These are phyloP conservation scores for Seira sanloemensis DNA, from an alignment of 2,888 invertebrate species.

Conservation along the genomic window DNA sequence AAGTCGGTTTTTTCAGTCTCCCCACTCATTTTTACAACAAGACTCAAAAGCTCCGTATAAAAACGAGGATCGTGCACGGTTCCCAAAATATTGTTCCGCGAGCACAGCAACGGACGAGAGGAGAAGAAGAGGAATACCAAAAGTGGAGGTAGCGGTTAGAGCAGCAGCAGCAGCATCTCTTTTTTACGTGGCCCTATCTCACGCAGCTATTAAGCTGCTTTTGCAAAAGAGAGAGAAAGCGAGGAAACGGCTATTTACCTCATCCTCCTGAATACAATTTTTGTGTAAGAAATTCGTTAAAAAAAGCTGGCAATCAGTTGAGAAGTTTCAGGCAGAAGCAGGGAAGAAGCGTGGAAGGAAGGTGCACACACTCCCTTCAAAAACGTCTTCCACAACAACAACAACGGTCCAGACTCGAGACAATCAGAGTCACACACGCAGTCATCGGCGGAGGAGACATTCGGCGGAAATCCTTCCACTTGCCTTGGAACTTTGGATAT, in stretches of 20 bases:
- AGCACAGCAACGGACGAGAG: constrained; percentile 2
- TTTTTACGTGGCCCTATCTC: neutral
- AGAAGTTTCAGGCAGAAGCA: constrained; percentile 43
- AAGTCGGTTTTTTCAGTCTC: constrained; percentile 30
- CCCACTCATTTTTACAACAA: constrained; percentile 44
- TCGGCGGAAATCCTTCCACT: constrained; percentile 55
- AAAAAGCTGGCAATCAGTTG: constrained; percentile 44
- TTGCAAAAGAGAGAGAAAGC: neutral
- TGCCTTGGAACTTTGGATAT: constrained; percentile 41
- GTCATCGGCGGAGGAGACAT: constrained; percentile 43
- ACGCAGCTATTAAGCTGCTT: neutral
- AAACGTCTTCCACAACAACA: constrained; percentile 50
- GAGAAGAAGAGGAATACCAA: constrained; percentile 17
- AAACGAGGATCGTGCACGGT: neutral
- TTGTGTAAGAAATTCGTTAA: neutral
- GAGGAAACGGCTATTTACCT: neutral
- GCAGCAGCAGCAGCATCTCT: neutral
- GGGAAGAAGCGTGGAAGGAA: constrained; percentile 36
- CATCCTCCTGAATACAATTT: neutral
- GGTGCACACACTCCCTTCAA: neutral
- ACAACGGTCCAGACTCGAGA: constrained; percentile 46
- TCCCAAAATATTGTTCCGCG: constrained; percentile 45
- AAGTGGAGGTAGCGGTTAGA: neutral
- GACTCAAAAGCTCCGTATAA: constrained; percentile 26
- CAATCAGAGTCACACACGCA: constrained; percentile 40